phyloP scores from a whole-genome alignment of 2,797 vertebrate species.

The Gymnothorax reevesii region DNA sequence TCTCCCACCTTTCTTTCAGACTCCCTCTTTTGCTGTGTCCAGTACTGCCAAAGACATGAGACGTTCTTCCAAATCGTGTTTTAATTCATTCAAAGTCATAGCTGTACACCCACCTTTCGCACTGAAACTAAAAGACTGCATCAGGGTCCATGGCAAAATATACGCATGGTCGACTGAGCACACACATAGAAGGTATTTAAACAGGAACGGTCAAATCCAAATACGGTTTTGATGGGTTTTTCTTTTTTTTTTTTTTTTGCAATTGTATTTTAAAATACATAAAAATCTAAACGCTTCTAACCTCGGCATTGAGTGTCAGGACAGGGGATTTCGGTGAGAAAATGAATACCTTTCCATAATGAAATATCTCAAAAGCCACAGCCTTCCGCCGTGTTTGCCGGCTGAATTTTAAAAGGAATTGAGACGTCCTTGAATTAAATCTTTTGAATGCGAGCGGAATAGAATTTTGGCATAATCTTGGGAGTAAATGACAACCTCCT shows the following conservation, averaged over 20 bases:
- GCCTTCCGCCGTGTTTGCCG: slow-evolving; percentile 55
- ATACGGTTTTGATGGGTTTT: slow-evolving; percentile 21
- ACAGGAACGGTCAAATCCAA: slow-evolving; percentile 12
- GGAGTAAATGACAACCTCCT: slow-evolving; percentile 63
- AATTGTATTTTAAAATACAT: slow-evolving; percentile 12
- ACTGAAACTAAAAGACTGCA: slow-evolving; percentile 22
- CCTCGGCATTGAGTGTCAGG: slow-evolving; percentile 43
- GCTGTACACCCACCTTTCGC: slow-evolving; percentile 40
- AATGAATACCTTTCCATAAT: slow-evolving; percentile 73
- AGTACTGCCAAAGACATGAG: not conserved
- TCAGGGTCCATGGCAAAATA: slow-evolving; percentile 41
- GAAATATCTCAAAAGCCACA: slow-evolving; percentile 74
- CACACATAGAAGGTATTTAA: slow-evolving; percentile 50
- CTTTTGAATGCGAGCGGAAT: slow-evolving; percentile 54
- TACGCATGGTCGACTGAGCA: slow-evolving; percentile 66
- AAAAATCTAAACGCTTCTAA: not conserved
- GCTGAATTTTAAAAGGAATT: slow-evolving; percentile 64
- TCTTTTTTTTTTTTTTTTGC: slow-evolving; percentile 37
- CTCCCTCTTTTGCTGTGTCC: slow-evolving; percentile 38
- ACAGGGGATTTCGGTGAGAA: slow-evolving; percentile 67
- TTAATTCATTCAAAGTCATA: slow-evolving; percentile 46
- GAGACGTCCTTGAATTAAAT: slow-evolving; percentile 73
- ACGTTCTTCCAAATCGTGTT: slow-evolving; percentile 35
- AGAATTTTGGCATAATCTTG: slow-evolving; percentile 63
- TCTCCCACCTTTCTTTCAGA: not conserved